Percentiles rank a stretch among this genome's conserved stretches.
These are phyloP conservation scores for Apocheima hispidaria DNA, from an alignment of 2,888 invertebrate genomes.

Conservation along the genomic window DNA sequence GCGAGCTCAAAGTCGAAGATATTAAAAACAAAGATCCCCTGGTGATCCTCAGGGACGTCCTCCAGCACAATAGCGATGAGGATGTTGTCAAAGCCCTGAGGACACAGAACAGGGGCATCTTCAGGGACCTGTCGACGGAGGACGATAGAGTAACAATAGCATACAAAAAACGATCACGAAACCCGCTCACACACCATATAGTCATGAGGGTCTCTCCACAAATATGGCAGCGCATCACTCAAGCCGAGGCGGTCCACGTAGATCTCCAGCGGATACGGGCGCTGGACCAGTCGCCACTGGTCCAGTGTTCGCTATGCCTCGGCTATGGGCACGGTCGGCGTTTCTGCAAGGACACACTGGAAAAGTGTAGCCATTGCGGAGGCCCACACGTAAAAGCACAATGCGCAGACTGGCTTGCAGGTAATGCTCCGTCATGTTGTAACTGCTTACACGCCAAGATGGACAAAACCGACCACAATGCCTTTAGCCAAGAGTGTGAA, in stretches of 20 bases:
- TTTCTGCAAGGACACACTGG: not conserved
- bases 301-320: not conserved
- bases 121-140: not conserved
- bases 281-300: not conserved
- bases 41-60: not conserved
- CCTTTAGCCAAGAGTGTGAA: not conserved
- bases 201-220: not conserved
- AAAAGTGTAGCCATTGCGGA: not conserved
- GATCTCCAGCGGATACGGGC: not conserved
- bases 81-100: not conserved
- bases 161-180: not conserved
- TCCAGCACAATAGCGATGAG: not conserved
- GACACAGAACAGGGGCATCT: not conserved
- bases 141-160: not conserved
- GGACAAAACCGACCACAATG: not conserved
- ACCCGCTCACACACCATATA: not conserved
- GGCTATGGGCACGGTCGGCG: conserved; percentile 2
- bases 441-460: not conserved
- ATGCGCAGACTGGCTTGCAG: not conserved
- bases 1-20: not conserved
- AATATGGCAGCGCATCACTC: not conserved
- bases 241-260: not conserved
- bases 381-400: not conserved
- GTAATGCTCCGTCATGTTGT: not conserved
- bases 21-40: not conserved